phyloP scores from a whole-genome alignment of 1,140 invertebrate genomes.

The Cherax destructor region DNA sequence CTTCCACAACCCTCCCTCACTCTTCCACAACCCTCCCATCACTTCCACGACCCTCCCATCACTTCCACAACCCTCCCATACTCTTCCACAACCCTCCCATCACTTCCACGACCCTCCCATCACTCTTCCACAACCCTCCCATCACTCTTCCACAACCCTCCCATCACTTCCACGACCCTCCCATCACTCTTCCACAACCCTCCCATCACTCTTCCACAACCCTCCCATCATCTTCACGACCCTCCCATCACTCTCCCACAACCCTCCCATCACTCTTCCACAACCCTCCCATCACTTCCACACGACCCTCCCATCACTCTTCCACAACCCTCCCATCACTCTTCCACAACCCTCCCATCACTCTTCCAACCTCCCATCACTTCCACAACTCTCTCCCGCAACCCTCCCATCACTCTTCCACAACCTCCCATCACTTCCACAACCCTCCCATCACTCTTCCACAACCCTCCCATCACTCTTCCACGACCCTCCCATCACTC shows the following conservation, averaged over 20 bases:
- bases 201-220: not conserved
- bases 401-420: not conserved
- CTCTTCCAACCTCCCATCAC: too few species aligned
- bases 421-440: not conserved
- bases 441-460: not conserved
- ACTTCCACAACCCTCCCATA: too few species aligned
- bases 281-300: not conserved
- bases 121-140: not conserved
- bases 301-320: not conserved
- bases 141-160: too few species aligned
- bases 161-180: not conserved
- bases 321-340: not conserved
- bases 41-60: too few species aligned
- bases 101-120: not conserved
- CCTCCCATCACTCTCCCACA: not conserved
- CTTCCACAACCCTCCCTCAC: not conserved
- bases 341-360: too few species aligned
- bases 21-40: not conserved
- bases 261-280: not conserved
- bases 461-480: not conserved
- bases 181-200: not conserved
- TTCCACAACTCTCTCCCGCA: not conserved
- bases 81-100: too few species aligned
- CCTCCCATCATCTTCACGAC: not conserved
- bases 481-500: not conserved